These are phyloP conservation scores for Champsocephalus esox DNA, from an alignment of 2,797 vertebrate species.

Conservation along the genomic window DNA sequence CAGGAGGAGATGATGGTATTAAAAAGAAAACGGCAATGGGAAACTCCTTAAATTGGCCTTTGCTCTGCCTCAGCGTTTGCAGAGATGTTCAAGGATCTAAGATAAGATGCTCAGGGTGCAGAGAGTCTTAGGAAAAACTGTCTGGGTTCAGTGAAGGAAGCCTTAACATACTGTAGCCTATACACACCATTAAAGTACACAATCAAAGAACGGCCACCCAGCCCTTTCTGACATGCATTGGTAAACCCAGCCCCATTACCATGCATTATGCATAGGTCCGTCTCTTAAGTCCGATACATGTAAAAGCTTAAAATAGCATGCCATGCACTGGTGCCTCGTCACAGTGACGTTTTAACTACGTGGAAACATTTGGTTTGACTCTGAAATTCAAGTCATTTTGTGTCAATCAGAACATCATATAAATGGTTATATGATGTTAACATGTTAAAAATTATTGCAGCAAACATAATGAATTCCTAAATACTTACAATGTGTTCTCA, in stretches of 20 bases:
- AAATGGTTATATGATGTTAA: too few species aligned
- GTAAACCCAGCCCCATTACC: conserved; percentile 72
- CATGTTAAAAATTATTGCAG: background rate
- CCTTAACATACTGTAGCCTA: too few species aligned
- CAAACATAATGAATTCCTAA: background rate
- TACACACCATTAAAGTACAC: background rate
- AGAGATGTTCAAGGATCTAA: conserved; percentile 30
- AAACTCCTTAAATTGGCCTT: conserved; percentile 22
- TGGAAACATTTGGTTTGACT: conserved; percentile 7
- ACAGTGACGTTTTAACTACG: conserved; percentile 32
- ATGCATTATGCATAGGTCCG: conserved; percentile 74
- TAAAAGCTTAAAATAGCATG: conserved; percentile 73
- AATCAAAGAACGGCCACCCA: conserved; percentile 25
- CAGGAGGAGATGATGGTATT: conserved; percentile 18
- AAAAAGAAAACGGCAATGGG: conserved; percentile 19
- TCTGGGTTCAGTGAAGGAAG: background rate
- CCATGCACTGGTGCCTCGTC: conserved; percentile 34
- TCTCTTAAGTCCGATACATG: conserved; percentile 67
- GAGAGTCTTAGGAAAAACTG: conserved; percentile 23
- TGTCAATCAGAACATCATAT: background rate
- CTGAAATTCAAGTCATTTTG: background rate
- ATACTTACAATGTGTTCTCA: conserved; percentile 10
- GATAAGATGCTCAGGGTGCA: conserved; percentile 33
- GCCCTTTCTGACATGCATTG: conserved; percentile 57
- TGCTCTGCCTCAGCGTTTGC: conserved; percentile 24